phyloP scores from a whole-genome alignment of 2,888 invertebrate species.

The Campaea margaritaria region DNA sequence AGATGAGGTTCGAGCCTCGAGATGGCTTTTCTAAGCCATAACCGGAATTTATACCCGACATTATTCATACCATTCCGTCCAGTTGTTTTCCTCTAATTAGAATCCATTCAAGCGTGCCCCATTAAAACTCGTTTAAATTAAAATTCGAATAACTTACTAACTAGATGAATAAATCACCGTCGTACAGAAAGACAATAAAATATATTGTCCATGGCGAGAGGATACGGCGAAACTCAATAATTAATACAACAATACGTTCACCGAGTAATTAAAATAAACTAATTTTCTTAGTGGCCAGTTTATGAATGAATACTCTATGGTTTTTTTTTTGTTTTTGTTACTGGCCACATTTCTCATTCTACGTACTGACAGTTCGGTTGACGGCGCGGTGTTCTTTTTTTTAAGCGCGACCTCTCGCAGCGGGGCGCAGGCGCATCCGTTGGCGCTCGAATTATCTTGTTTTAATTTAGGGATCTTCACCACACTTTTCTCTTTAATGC shows the following conservation, averaged over 20 bases:
- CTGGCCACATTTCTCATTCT: constrained; percentile 81
- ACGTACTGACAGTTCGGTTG: constrained; percentile 78
- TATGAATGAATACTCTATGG: constrained; percentile 77
- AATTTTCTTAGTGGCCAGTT: constrained; percentile 74
- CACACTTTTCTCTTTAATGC: constrained; percentile 53
- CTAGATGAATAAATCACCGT: constrained; percentile 82
- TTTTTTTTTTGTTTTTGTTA: constrained; percentile 60
- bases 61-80: constrained; percentile 74
- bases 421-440: constrained; percentile 77
- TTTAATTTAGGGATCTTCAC: constrained; percentile 76
- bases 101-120: constrained; percentile 82
- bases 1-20: constrained; percentile 38
- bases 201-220: constrained; percentile 76
- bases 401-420: constrained; percentile 78
- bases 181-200: constrained; percentile 81
- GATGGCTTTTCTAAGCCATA: constrained; percentile 73
- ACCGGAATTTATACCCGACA: constrained; percentile 81
- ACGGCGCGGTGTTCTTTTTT: constrained; percentile 73
- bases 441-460: constrained; percentile 75
- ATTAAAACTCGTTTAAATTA: constrained; percentile 85
- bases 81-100: constrained; percentile 84
- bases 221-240: constrained; percentile 65
- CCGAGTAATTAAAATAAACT: constrained; percentile 84
- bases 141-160: constrained; percentile 85
- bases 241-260: constrained; percentile 82